Evolutionary conservation across 2,888 invertebrate genomes (phyloP).

Genomic region (Poecilobothrus nobilitatus): DNA sequence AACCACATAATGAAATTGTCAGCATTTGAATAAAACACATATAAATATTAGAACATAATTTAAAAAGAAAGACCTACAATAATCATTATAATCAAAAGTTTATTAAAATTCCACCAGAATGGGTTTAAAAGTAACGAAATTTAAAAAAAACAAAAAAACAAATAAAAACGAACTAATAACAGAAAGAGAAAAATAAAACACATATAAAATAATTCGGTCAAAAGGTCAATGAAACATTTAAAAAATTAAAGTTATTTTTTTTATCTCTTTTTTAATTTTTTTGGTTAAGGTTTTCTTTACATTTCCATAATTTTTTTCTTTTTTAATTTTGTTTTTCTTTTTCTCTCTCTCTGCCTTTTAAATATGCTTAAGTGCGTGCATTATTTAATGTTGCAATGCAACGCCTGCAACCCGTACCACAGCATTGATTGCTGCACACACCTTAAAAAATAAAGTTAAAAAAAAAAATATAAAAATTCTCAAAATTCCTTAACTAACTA

Average conservation of each 20-base stretch:
- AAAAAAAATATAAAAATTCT: too few species aligned
- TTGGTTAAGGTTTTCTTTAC: background rate
- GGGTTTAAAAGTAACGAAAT: too few species aligned
- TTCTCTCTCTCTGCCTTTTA: background rate
- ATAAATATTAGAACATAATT: too few species aligned
- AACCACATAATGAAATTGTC: too few species aligned
- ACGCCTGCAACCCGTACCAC: background rate
- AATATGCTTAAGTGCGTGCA: background rate
- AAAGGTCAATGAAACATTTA: slow-evolving; percentile 11
- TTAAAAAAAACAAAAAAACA: too few species aligned
- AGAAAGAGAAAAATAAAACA: background rate
- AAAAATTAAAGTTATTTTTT: background rate
- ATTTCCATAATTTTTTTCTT: too few species aligned
- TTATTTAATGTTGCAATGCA: background rate
- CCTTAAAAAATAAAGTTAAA: background rate
- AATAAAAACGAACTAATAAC: background rate
- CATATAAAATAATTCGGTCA: slow-evolving; percentile 9
- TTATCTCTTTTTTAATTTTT: background rate
- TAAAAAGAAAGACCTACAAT: too few species aligned
- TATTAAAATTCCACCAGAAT: too few species aligned
- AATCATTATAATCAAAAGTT: too few species aligned
- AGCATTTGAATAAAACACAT: too few species aligned
- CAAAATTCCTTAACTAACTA: too few species aligned
- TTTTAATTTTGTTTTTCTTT: background rate
- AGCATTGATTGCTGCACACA: background rate